phyloP scores from a whole-genome alignment of 2,113 vertebrate genomes.

The Mus musculus region DNA sequence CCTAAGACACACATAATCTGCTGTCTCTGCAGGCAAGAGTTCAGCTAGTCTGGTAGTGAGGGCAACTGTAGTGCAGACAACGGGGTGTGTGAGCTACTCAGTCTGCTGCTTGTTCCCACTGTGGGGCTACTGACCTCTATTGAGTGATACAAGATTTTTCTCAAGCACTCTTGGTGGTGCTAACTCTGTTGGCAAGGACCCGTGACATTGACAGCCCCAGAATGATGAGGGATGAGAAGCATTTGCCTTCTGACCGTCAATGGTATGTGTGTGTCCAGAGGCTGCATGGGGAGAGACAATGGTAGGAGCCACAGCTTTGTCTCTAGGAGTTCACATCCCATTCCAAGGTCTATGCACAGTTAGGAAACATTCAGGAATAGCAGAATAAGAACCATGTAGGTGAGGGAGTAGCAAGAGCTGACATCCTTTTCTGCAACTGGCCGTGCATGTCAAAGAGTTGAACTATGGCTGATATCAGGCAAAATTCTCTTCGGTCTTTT shows the following conservation, averaged over 20 bases:
- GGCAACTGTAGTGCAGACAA: background rate
- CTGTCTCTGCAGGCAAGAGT: background rate
- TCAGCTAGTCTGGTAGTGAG: too few species aligned
- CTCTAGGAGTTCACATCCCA: background rate
- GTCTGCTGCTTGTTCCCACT: too few species aligned
- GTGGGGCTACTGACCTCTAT: background rate
- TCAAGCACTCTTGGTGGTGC: background rate
- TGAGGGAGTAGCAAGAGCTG: background rate
- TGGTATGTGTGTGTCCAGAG: background rate
- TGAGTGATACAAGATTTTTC: too few species aligned
- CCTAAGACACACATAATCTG: background rate
- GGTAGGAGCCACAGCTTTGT: background rate
- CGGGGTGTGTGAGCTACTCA: background rate
- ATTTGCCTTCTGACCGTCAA: background rate
- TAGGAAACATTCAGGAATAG: too few species aligned
- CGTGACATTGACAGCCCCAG: background rate
- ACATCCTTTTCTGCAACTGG: background rate
- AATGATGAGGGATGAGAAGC: background rate
- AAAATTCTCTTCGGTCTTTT: background rate
- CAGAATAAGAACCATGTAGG: background rate
- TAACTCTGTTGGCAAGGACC: background rate
- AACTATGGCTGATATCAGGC: background rate
- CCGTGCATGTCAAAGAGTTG: background rate
- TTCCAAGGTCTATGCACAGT: too few species aligned
- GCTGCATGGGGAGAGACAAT: background rate